Conservation (phyloP, 2,888 invertebrate genomes). For the Agonopterix subpropinquella region DNA sequence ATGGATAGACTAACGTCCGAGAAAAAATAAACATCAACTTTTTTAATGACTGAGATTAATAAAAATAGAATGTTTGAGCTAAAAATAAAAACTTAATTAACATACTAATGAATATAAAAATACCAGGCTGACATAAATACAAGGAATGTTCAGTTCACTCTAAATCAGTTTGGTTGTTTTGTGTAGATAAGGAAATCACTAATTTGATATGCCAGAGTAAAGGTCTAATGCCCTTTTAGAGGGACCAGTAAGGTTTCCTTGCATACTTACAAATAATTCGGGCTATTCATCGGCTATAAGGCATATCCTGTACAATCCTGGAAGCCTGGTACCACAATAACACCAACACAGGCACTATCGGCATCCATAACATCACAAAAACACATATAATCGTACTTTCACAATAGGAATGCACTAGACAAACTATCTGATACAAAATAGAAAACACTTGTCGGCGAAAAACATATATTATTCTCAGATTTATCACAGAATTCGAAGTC, state of each 20-base stretch:
- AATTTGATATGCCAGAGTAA: background rate
- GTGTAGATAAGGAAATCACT: background rate
- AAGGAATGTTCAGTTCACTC: too few species aligned
- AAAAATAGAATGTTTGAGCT: too few species aligned
- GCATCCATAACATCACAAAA: constrained; percentile 6
- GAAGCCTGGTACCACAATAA: constrained; percentile 2
- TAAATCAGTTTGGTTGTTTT: background rate
- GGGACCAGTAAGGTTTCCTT: constrained; percentile 1
- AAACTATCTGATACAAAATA: constrained; percentile 56
- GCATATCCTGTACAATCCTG: background rate
- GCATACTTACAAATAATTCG: constrained; percentile 4
- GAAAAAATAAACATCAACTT: too few species aligned
- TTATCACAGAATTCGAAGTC: constrained; percentile 48
- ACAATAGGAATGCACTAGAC: constrained; percentile 51
- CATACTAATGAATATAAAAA: too few species aligned
- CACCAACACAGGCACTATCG: constrained; percentile 7
- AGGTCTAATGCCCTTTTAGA: constrained; percentile 1
- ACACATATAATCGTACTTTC: constrained; percentile 19
- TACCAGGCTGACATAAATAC: too few species aligned
- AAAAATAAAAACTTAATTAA: too few species aligned
- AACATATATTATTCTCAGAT: constrained; percentile 31
- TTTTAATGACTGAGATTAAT: too few species aligned
- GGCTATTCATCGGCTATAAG: background rate
- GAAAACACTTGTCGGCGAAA: constrained; percentile 33
- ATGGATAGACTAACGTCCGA: too few species aligned